Evolutionary conservation across 2,797 vertebrate species (phyloP).

Genomic region (Cheirogaleus major): DNA sequence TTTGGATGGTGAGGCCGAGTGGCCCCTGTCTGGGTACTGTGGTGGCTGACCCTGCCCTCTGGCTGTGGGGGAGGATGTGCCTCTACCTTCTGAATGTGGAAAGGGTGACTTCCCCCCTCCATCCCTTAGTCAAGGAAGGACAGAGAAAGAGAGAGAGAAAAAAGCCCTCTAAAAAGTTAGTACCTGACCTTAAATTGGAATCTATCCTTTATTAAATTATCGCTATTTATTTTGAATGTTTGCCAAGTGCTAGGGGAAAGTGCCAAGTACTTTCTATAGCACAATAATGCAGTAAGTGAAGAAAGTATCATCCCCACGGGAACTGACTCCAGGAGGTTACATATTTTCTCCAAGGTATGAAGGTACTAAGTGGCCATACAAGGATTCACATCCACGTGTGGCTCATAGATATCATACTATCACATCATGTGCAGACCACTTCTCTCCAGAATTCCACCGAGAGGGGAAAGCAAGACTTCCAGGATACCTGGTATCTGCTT

Average conservation of each 20-base stretch:
- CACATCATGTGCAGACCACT: rapidly evolving
- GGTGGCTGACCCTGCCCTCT: not conserved
- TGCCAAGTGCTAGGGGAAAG: not conserved
- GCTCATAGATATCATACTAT: rapidly evolving
- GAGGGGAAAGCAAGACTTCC: not conserved
- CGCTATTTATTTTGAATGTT: constrained; percentile 18
- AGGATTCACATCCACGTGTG: not conserved
- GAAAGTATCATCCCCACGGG: constrained; percentile 1
- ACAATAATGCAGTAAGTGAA: not conserved
- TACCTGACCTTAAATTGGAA: not conserved
- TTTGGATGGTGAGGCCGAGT: not conserved
- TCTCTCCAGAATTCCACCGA: not conserved
- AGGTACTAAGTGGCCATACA: not conserved
- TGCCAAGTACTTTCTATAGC: constrained; percentile 38
- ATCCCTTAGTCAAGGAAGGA: not conserved
- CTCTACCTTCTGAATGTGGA: not conserved
- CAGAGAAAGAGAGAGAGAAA: not conserved
- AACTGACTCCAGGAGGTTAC: constrained; percentile 2
- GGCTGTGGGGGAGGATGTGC: not conserved
- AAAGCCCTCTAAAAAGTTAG: not conserved
- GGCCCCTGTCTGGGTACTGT: not conserved
- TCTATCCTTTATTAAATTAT: constrained; percentile 15
- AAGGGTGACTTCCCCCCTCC: not conserved
- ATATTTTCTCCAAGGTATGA: not conserved
- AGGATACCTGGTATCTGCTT: not conserved